These are phyloP conservation scores for Trichoplusia ni DNA, from an alignment of 1,140 invertebrate species.

Conservation along the genomic window DNA sequence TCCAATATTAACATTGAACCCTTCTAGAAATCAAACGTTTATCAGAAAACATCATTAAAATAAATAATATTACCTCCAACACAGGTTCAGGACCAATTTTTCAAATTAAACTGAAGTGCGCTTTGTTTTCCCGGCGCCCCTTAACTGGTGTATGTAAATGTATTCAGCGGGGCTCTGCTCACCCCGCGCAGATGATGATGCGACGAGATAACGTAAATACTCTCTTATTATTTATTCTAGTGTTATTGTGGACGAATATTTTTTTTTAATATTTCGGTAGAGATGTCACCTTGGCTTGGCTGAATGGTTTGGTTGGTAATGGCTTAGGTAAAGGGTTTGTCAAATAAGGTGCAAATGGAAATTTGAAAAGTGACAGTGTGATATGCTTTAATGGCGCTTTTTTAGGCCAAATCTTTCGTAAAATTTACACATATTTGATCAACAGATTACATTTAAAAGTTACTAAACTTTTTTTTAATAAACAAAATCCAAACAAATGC, in stretches of 20 bases:
- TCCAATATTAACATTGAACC: too few species aligned
- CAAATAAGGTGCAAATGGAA: too few species aligned
- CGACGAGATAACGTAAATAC: background rate
- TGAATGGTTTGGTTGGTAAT: too few species aligned
- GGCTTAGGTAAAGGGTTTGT: too few species aligned
- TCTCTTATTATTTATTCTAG: conserved; percentile 17
- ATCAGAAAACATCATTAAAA: background rate
- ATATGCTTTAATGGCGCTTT: too few species aligned
- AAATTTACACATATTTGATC: too few species aligned
- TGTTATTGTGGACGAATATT: background rate
- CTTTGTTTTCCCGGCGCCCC: conserved; percentile 10
- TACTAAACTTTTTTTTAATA: too few species aligned
- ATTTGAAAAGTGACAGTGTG: too few species aligned
- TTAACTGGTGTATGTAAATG: conserved; percentile 13
- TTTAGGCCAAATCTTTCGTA: too few species aligned
- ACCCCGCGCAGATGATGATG: conserved; percentile 19
- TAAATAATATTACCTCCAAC: background rate
- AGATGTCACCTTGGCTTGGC: background rate
- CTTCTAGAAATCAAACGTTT: background rate
- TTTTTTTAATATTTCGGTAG: background rate
- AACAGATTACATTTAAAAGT: too few species aligned
- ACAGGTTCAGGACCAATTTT: conserved; percentile 8
- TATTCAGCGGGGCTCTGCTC: conserved; percentile 8
- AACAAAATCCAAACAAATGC: background rate
- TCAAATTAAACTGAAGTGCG: background rate